phyloP scores from a whole-genome alignment of 1,140 invertebrate genomes.

The Anastrepha ludens region DNA sequence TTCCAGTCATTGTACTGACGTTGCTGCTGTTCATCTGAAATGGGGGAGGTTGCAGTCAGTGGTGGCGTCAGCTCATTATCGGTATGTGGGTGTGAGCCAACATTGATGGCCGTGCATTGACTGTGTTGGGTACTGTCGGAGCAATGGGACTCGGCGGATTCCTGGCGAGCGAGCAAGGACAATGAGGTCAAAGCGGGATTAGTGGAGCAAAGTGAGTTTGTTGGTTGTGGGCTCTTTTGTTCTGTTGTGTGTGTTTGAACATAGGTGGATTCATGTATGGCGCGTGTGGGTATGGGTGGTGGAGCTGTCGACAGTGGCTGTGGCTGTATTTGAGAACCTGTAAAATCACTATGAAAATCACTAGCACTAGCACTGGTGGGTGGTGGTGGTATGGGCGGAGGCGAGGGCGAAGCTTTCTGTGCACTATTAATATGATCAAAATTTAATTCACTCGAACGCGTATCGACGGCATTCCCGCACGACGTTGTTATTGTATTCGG shows the following conservation, averaged over 20 bases:
- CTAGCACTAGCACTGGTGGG: slow-evolving; percentile 39
- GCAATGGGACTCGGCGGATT: slow-evolving; percentile 72
- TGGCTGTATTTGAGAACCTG: slow-evolving; percentile 16
- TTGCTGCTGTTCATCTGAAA: slow-evolving; percentile 57
- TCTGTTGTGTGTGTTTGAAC: slow-evolving; percentile 39
- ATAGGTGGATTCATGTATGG: neutral
- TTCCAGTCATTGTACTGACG: slow-evolving; percentile 11
- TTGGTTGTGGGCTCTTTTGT: slow-evolving; percentile 18
- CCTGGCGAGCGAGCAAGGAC: slow-evolving; percentile 63
- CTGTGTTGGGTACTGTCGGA: slow-evolving; percentile 76
- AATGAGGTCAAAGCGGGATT: slow-evolving; percentile 55
- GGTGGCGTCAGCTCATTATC: slow-evolving; percentile 57
- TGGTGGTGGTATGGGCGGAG: slow-evolving; percentile 49
- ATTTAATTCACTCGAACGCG: slow-evolving; percentile 27
- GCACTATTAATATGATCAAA: slow-evolving; percentile 26
- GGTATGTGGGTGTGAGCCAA: slow-evolving; percentile 67
- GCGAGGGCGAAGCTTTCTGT: slow-evolving; percentile 22
- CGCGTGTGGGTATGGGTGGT: neutral
- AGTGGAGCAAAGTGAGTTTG: slow-evolving; percentile 39
- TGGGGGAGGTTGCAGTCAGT: slow-evolving; percentile 52
- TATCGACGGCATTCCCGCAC: neutral
- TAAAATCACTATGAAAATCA: slow-evolving; percentile 50
- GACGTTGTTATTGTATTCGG: neutral
- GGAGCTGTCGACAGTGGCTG: neutral
- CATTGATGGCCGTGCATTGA: slow-evolving; percentile 76